A percentile compares a stretch with the other conserved stretches of the same genome.
Evolutionary conservation across 2,888 invertebrate genomes (phyloP).

Genomic region (Polydrusus tereticollis): DNA sequence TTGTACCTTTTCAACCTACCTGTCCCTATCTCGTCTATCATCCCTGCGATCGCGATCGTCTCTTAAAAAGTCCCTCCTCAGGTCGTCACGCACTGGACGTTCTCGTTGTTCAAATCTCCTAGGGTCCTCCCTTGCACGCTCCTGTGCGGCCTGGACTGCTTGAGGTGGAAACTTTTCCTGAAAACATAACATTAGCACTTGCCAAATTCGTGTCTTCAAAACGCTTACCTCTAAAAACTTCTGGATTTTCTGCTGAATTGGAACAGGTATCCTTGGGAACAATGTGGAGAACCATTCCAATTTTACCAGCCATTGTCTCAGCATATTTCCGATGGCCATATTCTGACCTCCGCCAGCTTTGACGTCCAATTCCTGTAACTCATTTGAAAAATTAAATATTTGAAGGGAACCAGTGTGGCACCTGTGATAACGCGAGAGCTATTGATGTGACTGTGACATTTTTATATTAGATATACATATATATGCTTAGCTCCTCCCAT

Average conservation of each 20-base stretch:
- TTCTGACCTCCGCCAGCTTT: constrained; percentile 97
- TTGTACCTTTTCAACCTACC: constrained; percentile 36
- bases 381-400: constrained; percentile 34
- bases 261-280: constrained; percentile 98
- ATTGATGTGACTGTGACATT: background rate
- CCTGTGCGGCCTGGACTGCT: constrained; percentile 59
- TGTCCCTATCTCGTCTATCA: constrained; percentile 61
- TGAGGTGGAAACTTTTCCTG: constrained; percentile 64
- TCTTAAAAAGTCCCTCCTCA: constrained; percentile 60
- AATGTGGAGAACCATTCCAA: constrained; percentile 99
- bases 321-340: constrained; percentile 93
- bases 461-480: background rate
- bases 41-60: constrained; percentile 58
- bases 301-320: constrained; percentile 93
- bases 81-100: constrained; percentile 57
- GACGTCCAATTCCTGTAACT: constrained; percentile 89
- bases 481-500: too few relatives aligned
- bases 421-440: background rate
- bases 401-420: background rate
- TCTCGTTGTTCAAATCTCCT: constrained; percentile 58
- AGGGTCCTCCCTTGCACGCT: constrained; percentile 58
- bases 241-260: constrained; percentile 94
- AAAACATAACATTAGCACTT: constrained; percentile 15
- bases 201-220: constrained; percentile 2
- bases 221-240: constrained; percentile 74